Base-by-base conservation (phyloP, 2,797 vertebrate species). In the Buceros bicornis region DNA sequence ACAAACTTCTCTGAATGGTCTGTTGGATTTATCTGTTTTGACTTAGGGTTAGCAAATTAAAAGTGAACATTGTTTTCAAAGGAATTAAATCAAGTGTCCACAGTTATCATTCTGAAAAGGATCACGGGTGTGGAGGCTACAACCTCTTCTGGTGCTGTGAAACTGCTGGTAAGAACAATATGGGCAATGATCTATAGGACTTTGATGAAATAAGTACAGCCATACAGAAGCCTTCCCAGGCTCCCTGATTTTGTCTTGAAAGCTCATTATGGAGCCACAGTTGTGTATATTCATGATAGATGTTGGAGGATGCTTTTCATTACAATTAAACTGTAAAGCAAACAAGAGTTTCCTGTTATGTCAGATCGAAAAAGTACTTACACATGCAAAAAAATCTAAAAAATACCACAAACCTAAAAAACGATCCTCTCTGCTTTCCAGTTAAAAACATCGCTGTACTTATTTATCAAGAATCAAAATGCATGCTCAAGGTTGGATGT, bases 321-420 rank as follows among this genome's bases (percentile, higher is more conserved):
- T 69, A 87, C 74, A 86, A 76, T 94, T 94, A 70, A 83, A 85
- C 76, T 88, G 71, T 65, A 72, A 87, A 86, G 62, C 65, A 96
- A 95, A 76, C 72, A 79, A 82, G 87, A 91, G 28, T 81, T 97
- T 97, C 96, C 80, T 93, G 89, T 81, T 91, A 85, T 56, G 80
- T 94, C 86, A 62, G 66, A 94, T 35, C 0, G 29, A 93, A 87
- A 85, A 95, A 93, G 86, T 84, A 93, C 71, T 93, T 71, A 48
- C 48, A 72, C 17, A 92, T 57, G 42, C 83, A 96, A 96, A 95
- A 76, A 95, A 81, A 77, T 40, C 40, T 74, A 40, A 90, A 97
- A 96, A 92, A 81, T 53, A 90, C 29, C 71, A 92, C 45, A 91
- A 40, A 76, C 70, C 74, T 92, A 81, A 96, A 87, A 95, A 81